Evolutionary conservation across 2,888 invertebrate species (phyloP).

Genomic region (Cephus nigrinus): DNA sequence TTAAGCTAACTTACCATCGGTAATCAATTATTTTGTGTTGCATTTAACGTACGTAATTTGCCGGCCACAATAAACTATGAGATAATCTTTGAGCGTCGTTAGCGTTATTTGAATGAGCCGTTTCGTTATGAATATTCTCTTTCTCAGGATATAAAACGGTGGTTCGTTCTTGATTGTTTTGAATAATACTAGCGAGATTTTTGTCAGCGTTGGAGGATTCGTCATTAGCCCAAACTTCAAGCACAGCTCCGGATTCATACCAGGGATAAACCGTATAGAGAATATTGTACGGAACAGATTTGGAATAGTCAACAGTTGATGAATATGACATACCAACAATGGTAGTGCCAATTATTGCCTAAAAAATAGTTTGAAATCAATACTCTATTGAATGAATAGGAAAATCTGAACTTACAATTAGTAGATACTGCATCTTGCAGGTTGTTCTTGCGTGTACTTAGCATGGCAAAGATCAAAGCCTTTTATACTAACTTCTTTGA

Average conservation of each 20-base stretch:
- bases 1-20: not conserved
- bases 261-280: conserved; percentile 39
- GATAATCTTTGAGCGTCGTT: conserved; percentile 20
- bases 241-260: conserved; percentile 36
- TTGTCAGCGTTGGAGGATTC: conserved; percentile 21
- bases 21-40: not conserved
- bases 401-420: not conserved
- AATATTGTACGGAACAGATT: conserved; percentile 32
- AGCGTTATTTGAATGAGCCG: conserved; percentile 9
- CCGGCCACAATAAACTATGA: conserved; percentile 14
- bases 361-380: not conserved
- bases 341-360: conserved; percentile 27
- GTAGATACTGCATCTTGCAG: conserved; percentile 23
- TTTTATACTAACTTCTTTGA: conserved; percentile 8
- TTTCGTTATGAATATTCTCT: conserved; percentile 18
- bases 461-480: not conserved
- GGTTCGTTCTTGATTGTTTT: conserved; percentile 10
- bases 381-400: conserved; percentile 16
- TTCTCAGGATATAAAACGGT: conserved; percentile 14
- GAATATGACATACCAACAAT: conserved; percentile 23
- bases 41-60: conserved; percentile 21
- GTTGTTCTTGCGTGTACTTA: not conserved
- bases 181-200: conserved; percentile 18
- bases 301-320: conserved; percentile 28
- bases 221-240: conserved; percentile 31